Percentiles rank a stretch among this genome's conserved stretches.
Conservation (phyloP, 2,113 vertebrate genomes). For the Tonatia bakeri region DNA sequence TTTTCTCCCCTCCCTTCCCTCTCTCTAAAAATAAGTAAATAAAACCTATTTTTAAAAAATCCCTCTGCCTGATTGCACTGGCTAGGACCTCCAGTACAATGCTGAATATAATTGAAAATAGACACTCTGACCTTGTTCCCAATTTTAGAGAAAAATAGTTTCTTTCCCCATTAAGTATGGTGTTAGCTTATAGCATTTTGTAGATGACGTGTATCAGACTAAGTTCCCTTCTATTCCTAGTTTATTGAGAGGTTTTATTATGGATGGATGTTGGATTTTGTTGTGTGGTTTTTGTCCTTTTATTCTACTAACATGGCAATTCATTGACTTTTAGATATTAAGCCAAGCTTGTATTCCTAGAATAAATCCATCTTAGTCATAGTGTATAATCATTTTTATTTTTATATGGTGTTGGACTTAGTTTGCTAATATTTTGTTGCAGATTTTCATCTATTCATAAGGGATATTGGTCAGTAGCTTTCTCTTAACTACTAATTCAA, state of each 20-base stretch:
- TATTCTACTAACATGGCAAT: not conserved
- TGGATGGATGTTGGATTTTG: not conserved
- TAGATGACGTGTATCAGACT: not conserved
- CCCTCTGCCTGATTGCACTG: not conserved
- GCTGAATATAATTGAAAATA: not conserved
- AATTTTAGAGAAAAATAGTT: not conserved
- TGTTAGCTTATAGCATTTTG: not conserved
- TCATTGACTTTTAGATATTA: constrained; percentile 15
- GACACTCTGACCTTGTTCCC: not conserved
- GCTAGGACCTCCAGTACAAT: not conserved
- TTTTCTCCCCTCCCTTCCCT: too few species aligned
- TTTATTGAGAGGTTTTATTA: constrained; percentile 18
- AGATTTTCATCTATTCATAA: not conserved
- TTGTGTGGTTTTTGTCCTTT: not conserved
- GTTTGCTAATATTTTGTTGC: not conserved
- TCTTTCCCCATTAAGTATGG: not conserved
- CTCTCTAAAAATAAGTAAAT: too few species aligned
- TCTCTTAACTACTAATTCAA: not conserved
- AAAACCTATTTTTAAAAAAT: not conserved
- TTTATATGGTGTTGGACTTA: not conserved
- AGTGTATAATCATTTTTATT: not conserved
- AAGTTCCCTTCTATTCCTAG: constrained; percentile 6
- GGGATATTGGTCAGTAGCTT: not conserved
- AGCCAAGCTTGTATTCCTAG: not conserved
- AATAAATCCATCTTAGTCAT: not conserved